Evolutionary conservation across 2,113 vertebrate species (phyloP), one percentile per base, ranked within the genome.

Genomic region (Pluvialis apricaria): DNA sequence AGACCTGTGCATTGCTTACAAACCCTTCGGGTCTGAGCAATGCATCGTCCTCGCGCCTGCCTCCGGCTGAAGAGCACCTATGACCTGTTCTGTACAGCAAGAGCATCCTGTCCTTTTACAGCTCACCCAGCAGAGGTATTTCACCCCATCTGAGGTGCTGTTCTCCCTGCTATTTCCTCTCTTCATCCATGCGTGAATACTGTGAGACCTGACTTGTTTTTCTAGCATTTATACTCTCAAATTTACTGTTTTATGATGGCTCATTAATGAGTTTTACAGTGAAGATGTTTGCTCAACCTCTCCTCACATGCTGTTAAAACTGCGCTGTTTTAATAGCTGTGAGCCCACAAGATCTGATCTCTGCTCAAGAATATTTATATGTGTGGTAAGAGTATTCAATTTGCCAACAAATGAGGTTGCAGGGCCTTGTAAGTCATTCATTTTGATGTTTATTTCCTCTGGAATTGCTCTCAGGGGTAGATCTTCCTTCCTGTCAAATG

Each of bases 361-460:
- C 88, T 88, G 65, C 54, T 94, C 68, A 94, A 72, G 73, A 96
- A 92, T 92, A 97, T 97, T 96, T 97, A 90, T 93, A 94, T 92
- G 55, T 91, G 71, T 87, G 81, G 68, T 73, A 91, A 92, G 68
- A 97, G 87, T 96, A 96, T 96, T 94, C 83, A 95, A 92, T 86
- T 96, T 97, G 83, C 81, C 84, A 82, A 83, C 94, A 94, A 96
- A 95, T 90, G 82, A 94, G 81, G 86, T 96, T 96, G 95, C 91
- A 95, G 82, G 94, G 86, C 66, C 87, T 95, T 96, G 72, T 97
- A 96, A 97, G 83, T 96, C 89, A 96, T 86, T 97, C 93, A 92
- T 96, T 96, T 93, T 94, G 87, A 91, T 96, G 88, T 94, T 97
- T 97, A 92, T 96, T 97, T 96, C 77, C 77, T 95, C 82, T 96